phyloP scores from a whole-genome alignment of 1,140 invertebrate genomes.

The Meloidogyne exigua region DNA sequence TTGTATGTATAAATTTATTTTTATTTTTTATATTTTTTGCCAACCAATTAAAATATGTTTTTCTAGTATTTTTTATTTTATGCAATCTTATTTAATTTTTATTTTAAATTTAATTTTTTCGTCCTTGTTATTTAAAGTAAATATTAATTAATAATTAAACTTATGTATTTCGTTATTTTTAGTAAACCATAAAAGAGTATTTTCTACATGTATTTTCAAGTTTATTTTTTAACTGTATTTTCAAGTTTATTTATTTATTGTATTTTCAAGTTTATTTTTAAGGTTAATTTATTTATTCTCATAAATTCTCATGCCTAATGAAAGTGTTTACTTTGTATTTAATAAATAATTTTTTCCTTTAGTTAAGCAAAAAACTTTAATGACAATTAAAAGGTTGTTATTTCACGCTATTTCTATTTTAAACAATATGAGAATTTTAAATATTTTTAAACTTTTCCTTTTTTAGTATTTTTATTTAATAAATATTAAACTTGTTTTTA shows the following conservation, averaged over 20 bases:
- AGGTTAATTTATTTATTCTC: too few relatives aligned
- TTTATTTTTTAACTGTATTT: too few relatives aligned
- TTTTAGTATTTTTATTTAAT: too few relatives aligned
- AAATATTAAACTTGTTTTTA: not conserved
- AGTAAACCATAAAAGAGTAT: not conserved
- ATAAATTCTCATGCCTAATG: too few relatives aligned
- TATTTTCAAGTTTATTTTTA: too few relatives aligned
- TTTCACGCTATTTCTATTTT: not conserved
- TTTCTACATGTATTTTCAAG: not conserved
- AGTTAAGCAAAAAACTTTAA: not conserved
- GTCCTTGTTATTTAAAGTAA: too few relatives aligned
- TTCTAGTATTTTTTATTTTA: too few relatives aligned
- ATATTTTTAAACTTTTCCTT: not conserved
- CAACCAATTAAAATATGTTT: not conserved
- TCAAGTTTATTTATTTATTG: not conserved
- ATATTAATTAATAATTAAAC: not conserved
- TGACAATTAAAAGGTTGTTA: not conserved
- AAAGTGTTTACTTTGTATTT: not conserved
- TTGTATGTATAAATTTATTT: not conserved
- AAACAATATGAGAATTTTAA: not conserved
- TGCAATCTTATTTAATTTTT: not conserved
- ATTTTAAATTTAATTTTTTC: too few relatives aligned
- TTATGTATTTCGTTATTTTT: not conserved
- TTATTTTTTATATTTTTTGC: not conserved
- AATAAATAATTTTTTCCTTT: not conserved